Evolutionary conservation across 2,797 vertebrate species (phyloP), one percentile per base, ranked within the genome.

Genomic region (Lepidocolaptes lacrymiger): DNA sequence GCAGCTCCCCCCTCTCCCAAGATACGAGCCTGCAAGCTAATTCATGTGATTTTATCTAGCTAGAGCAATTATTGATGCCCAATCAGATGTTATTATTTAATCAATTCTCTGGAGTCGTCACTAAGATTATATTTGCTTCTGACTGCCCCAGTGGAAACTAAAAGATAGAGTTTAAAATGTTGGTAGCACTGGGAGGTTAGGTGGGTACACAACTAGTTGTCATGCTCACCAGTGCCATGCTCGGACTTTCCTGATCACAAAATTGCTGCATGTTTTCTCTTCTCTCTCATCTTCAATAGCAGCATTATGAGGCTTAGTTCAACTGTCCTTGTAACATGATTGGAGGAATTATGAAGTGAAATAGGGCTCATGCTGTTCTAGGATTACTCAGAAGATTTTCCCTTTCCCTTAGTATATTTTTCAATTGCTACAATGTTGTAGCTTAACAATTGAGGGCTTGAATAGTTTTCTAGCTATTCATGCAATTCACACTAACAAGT

Each of bases 81-180:
- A 36, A 43, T 78, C 62, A 82, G 36, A 63, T 7, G 39, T 69
- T 87, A 73, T 63, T 71, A 74, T 83, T 91, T 85, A 86, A 93
- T 85, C 41, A 74, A 49, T 87, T 85, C 17, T 34, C 16, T 80
- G 55, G 49, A 63, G 34, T 59, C 75, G 30, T 78, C 82, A 54
- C 72, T 87, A 62, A 82, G 39, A 67, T 80, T 77, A 28, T 88
- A 88, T 82, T 91, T 91, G 30, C 64, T 79, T 66, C 59, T 44
- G 44, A 56, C 5, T 91, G 32, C 21, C 63, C 74, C 55, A 43
- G 82, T 85, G 81, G 66, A 43, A 84, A 85, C 73, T 32, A 76
- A 76, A 63, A 20, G 2, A 30, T 59, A 44, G 59, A 58, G 37
- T 89, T 88, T 66, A 66, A 74, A 87, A 81, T 20, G 32, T 15